Base-by-base conservation (phyloP, 2,797 vertebrate genomes). In the Sebastes baramenuke region DNA sequence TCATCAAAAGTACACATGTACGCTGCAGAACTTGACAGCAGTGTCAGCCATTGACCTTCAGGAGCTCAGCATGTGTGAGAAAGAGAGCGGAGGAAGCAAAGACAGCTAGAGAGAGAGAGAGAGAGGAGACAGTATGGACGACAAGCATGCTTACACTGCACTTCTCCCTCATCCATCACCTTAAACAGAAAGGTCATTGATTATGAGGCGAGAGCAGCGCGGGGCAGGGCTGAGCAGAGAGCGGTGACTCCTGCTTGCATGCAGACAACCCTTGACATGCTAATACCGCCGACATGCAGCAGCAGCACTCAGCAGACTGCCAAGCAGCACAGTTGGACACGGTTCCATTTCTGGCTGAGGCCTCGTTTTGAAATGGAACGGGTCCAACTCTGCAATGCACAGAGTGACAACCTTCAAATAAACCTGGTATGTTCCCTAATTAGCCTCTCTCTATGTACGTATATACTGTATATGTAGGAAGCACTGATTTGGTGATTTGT, bases 111-210 rank as follows among this genome's bases (percentile, higher is more conserved):
- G 68, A 74, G 67, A 55, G 38, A 55, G 56, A 42, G 66, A 36
- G 68, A 56, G 75, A 65, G 71, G 75, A 85, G 84, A 88, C 79
- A 34, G 80, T 64, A 52, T 71, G 85, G 87, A 89, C 69, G 68
- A 84, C 80, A 87, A 80, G 78, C 60, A 8, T 87, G 95, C 95
- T 95, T 89, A 91, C 92, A 73, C 87, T 82, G 93, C 92, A 55
- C 76, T 94, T 89, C 88, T 82, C 46, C 85, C 84, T 91, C 92
- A 93, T 95, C 92, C 92, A 93, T 95, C 94, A 93, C 91, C 89
- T 86, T 84, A 87, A 87, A 87, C 88, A 88, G 87, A 95, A 93
- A 95, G 95, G 93, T 95, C 91, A 94, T 91, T 90, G 93, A 94
- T 94, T 92, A 89, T 85, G 86, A 80, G 85, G 72, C 29, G 87